Evolutionary conservation across 2,888 invertebrate species (phyloP).

Genomic region (Steinernema hermaphroditum): DNA sequence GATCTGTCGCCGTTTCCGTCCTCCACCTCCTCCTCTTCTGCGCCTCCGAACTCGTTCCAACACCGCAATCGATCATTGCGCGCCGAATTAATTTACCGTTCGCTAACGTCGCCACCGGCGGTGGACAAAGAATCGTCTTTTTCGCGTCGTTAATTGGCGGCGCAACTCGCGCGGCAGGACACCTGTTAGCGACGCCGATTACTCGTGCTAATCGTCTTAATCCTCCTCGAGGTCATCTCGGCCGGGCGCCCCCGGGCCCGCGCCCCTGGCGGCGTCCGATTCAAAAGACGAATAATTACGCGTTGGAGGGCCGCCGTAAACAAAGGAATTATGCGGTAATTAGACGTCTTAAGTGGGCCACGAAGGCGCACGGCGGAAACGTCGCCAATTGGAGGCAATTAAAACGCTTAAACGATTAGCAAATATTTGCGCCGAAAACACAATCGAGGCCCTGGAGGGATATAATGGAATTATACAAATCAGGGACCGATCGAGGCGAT

Average conservation of each 20-base stretch:
- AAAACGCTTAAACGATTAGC: constrained; percentile 25
- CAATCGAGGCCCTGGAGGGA: neutral
- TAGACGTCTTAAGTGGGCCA: constrained; percentile 18
- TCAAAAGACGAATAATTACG: neutral
- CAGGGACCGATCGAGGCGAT: neutral
- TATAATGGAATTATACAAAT: constrained; percentile 20
- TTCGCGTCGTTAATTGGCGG: constrained; percentile 22
- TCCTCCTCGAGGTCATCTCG: neutral
- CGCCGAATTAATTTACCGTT: constrained; percentile 25
- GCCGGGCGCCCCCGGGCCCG: neutral
- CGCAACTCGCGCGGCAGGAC: neutral
- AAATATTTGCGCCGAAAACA: neutral
- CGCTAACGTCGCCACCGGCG: neutral
- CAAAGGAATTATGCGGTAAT: constrained; percentile 20
- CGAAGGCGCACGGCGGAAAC: neutral
- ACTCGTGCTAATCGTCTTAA: neutral
- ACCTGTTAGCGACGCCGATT: constrained; percentile 9
- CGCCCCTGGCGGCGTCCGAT: neutral
- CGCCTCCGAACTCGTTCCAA: neutral
- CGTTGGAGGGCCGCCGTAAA: constrained; percentile 18
- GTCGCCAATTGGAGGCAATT: constrained; percentile 1
- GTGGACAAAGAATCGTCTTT: neutral
- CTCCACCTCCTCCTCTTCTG: neutral
- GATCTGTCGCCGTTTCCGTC: neutral
- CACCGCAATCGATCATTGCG: neutral